phyloP scores from a whole-genome alignment of 1,140 invertebrate genomes.

The Watersipora subatra region DNA sequence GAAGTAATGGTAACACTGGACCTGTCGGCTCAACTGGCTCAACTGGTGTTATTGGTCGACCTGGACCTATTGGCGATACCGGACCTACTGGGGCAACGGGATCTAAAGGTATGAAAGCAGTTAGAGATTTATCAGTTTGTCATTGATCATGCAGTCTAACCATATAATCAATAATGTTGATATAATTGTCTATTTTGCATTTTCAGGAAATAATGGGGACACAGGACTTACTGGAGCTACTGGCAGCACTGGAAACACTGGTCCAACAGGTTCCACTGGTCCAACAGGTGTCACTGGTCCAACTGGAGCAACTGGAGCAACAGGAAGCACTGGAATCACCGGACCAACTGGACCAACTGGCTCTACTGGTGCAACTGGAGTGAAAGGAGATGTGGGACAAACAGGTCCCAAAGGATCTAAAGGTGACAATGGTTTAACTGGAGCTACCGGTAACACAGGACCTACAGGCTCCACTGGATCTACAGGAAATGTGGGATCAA shows the following conservation, averaged over 20 bases:
- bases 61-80: background rate
- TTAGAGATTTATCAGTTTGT: background rate
- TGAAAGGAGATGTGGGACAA: conserved; percentile 4
- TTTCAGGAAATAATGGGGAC: conserved; percentile 2
- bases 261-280: conserved; percentile 6
- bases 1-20: background rate
- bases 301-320: conserved; percentile 5
- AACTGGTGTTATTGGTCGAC: background rate
- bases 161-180: no score
- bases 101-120: background rate
- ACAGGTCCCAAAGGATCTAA: conserved; percentile 8
- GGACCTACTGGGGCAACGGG: background rate
- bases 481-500: conserved; percentile 3
- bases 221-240: conserved; percentile 6
- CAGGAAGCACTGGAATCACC: conserved; percentile 7
- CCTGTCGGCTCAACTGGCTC: background rate
- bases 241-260: background rate
- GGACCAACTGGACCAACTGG: conserved; percentile 3
- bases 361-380: conserved; percentile 2
- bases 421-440: conserved; percentile 9
- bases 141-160: no score
- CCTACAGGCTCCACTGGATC: conserved; percentile 6
- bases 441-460: conserved; percentile 9
- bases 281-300: conserved; percentile 4
- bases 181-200: no score